These are phyloP conservation scores for Gallinago paraguaiae DNA, from an alignment of 2,113 vertebrate genomes.

Conservation along the genomic window DNA sequence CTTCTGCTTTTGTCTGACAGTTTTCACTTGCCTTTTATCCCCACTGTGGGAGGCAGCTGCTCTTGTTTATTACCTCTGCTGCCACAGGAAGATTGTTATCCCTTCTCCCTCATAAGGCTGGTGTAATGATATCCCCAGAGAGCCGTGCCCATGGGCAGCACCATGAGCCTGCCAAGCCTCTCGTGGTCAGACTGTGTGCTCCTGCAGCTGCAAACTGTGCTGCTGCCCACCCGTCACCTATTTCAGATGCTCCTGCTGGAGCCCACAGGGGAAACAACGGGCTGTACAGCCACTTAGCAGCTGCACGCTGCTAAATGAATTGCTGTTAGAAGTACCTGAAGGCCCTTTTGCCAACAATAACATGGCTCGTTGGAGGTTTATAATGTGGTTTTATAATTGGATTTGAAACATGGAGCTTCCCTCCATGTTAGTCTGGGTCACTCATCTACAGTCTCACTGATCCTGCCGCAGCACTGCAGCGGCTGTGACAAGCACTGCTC, in stretches of 20 bases:
- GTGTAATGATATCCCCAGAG: neutral
- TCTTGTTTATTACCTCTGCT: neutral
- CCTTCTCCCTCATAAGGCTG: neutral
- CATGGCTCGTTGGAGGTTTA: neutral
- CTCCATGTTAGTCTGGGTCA: neutral
- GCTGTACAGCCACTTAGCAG: neutral
- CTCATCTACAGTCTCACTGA: neutral
- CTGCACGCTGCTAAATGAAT: neutral
- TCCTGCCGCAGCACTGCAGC: neutral
- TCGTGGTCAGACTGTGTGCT: fast-evolving
- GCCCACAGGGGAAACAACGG: neutral
- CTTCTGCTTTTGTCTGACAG: neutral
- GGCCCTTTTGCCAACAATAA: neutral
- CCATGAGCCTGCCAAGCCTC: neutral
- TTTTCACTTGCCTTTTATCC: neutral
- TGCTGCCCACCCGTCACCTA: neutral
- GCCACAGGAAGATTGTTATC: neutral
- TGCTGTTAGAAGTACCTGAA: neutral
- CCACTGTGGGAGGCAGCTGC: neutral
- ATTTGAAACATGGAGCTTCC: neutral
- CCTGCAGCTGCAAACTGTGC: neutral
- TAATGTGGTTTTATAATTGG: neutral
- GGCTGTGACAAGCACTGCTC: neutral
- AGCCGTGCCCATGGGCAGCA: neutral
- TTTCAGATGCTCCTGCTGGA: neutral